These are phyloP conservation scores for Cremastinae sp. DNA, from an alignment of 2,888 invertebrate species.

Conservation along the genomic window DNA sequence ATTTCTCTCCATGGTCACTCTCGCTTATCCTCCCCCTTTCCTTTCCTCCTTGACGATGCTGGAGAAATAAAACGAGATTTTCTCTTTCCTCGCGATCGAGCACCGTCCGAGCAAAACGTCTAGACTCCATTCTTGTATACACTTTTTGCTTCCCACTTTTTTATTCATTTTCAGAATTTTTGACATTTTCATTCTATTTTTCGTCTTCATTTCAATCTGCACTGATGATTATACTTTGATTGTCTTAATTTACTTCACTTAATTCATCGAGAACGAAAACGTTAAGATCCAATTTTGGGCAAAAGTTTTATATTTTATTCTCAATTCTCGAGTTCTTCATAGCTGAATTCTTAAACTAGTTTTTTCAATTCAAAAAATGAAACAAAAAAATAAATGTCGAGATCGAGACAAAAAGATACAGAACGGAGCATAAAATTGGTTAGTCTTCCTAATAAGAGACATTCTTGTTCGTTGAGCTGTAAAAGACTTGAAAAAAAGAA, in stretches of 20 bases:
- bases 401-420: constrained; percentile 31
- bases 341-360: too few relatives aligned
- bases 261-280: too few relatives aligned
- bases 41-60: constrained; percentile 10
- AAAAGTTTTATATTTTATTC: too few relatives aligned
- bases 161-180: constrained; percentile 5
- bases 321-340: too few relatives aligned
- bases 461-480: constrained; percentile 72
- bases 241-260: too few relatives aligned
- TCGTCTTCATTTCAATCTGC: too few relatives aligned
- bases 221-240: too few relatives aligned
- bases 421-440: constrained; percentile 45
- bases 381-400: constrained; percentile 13
- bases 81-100: constrained; percentile 20
- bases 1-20: constrained; percentile 57
- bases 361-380: too few relatives aligned
- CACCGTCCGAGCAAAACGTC: constrained; percentile 1
- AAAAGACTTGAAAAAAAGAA: constrained; percentile 58
- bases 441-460: constrained; percentile 68
- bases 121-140: neutral
- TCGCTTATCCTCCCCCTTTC: constrained; percentile 46
- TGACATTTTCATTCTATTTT: too few relatives aligned
- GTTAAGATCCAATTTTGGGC: too few relatives aligned
- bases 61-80: constrained; percentile 18
- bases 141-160: constrained; percentile 19